Evolutionary conservation across 2,888 invertebrate genomes (phyloP).

Genomic region (Coecobrya sp.): DNA sequence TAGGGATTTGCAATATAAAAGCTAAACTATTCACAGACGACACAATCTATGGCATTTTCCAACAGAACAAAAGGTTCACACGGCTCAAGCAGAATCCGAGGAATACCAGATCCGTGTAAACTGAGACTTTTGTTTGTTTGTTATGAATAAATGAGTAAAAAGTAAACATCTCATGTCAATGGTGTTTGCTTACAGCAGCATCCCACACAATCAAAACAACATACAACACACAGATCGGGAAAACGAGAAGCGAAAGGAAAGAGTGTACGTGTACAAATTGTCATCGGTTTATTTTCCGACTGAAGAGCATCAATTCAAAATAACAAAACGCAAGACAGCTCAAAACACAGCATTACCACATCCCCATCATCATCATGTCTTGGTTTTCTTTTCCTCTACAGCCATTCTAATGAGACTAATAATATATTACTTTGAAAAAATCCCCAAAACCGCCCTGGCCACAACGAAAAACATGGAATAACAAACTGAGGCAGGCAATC

Average conservation of each 20-base stretch:
- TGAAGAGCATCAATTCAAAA: conserved; percentile 19
- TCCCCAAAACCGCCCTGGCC: conserved; percentile 74
- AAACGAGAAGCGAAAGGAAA: not conserved
- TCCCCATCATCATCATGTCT: not conserved
- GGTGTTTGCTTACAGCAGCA: conserved; percentile 36
- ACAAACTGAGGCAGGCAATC: conserved; percentile 71
- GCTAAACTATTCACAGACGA: not conserved
- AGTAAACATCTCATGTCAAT: conserved; percentile 37
- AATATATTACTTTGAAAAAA: conserved; percentile 77
- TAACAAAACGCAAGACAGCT: conserved; percentile 48
- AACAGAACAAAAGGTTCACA: conserved; percentile 19
- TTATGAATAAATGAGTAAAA: conserved; percentile 42
- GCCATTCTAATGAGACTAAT: conserved; percentile 78
- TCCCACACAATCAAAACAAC: not conserved
- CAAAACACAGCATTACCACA: conserved; percentile 44
- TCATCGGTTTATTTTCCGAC: conserved; percentile 55
- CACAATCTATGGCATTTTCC: not conserved
- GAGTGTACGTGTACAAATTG: conserved; percentile 37
- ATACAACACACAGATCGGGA: conserved; percentile 2
- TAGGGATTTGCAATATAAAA: no score
- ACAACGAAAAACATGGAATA: conserved; percentile 68
- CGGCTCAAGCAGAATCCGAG: not conserved
- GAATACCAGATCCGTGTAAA: conserved; percentile 28
- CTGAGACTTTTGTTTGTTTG: conserved; percentile 49
- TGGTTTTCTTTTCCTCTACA: conserved; percentile 6